phyloP scores from a whole-genome alignment of 2,888 invertebrate genomes.

The Oscheius sp. region DNA sequence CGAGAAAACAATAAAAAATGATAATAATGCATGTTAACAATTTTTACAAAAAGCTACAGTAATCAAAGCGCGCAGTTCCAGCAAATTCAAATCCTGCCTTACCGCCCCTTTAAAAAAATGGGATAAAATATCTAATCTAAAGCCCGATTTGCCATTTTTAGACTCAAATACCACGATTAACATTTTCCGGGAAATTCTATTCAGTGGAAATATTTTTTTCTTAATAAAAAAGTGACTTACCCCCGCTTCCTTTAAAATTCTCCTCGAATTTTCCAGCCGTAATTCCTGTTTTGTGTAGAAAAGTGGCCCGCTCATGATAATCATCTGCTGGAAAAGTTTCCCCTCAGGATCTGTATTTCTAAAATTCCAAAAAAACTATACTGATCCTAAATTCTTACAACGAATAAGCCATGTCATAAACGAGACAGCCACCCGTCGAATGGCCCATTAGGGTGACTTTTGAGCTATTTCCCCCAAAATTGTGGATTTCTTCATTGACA shows the following conservation, averaged over 20 bases:
- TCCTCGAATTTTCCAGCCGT: background rate
- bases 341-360: background rate
- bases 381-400: background rate
- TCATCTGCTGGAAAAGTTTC: conserved; percentile 15
- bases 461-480: conserved; percentile 45
- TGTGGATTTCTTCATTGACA: conserved; percentile 39
- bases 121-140: no score
- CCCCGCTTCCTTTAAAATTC: background rate
- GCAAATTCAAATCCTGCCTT: no score
- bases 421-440: conserved; percentile 44
- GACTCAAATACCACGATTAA: no score
- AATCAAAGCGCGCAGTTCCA: no score
- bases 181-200: no score
- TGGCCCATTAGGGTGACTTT: conserved; percentile 47
- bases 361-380: background rate
- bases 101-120: no score
- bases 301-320: conserved; percentile 11
- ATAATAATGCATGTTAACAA: no score
- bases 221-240: conserved; percentile 6
- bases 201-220: no score
- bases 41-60: no score
- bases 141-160: no score
- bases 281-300: background rate
- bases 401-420: background rate
- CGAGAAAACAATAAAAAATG: no score